Percentiles rank a stretch among this genome's conserved stretches.
Conservation (phyloP, 1,140 invertebrate species). For the Oscheius sp. region DNA sequence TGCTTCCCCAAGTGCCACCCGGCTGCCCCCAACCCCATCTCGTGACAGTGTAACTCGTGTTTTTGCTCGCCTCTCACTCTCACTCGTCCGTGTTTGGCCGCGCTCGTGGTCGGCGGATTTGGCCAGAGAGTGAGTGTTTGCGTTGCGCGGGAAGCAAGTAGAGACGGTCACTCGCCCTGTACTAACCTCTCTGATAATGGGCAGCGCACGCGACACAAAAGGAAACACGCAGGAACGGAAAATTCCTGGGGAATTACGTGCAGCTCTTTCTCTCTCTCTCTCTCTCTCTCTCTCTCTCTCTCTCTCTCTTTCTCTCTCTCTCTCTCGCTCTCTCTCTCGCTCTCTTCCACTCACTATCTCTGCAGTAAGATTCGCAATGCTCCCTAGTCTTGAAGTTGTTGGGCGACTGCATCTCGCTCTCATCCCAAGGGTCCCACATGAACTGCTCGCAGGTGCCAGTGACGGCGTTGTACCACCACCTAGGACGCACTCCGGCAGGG, state of each 20-base stretch:
- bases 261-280: too few species aligned
- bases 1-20: too few species aligned
- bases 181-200: not conserved
- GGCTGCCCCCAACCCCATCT: too few species aligned
- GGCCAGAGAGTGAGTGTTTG: conserved; percentile 6
- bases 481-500: conserved; percentile 54
- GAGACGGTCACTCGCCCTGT: not conserved
- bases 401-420: conserved; percentile 57
- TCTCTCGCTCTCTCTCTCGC: too few species aligned
- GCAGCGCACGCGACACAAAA: not conserved
- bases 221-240: not conserved
- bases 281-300: too few species aligned
- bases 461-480: conserved; percentile 57
- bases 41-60: not conserved
- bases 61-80: not conserved
- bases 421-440: conserved; percentile 61
- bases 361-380: conserved; percentile 59
- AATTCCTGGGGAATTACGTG: not conserved
- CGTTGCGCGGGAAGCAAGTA: not conserved
- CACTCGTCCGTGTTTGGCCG: not conserved
- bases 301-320: too few species aligned
- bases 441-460: conserved; percentile 59
- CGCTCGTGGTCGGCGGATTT: conserved; percentile 3
- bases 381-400: conserved; percentile 60
- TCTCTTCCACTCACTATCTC: conserved; percentile 57